Base-by-base conservation (phyloP, 2,888 invertebrate species). In the Atrina japonica region DNA sequence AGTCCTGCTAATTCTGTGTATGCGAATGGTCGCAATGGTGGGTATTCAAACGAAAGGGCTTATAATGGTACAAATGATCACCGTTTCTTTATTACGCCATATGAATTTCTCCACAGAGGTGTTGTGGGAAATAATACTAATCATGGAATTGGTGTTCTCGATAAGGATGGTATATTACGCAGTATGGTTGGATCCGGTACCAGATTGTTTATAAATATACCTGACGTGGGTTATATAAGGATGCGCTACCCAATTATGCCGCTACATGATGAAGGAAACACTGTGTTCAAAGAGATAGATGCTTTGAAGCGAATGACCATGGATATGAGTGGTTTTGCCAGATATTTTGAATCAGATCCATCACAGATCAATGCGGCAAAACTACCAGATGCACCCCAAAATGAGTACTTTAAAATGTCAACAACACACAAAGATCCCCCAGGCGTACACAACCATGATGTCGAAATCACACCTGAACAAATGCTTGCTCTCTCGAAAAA, bases 191-290 rank as follows among this genome's bases (percentile, higher is more conserved):
- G 83, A 0, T 78, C 83, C 0, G 84, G 85, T 7, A 63, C 53
- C 14, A 73, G 78, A 18, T 75, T 80, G 21, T 64, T 76, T 14
- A 78, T 81, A 0, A 68, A 81, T 14, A 85, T 87, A 41, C 76
- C 78, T 1, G 81, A 78, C 1, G 77, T 86, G 7, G 86, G 87
- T 1, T 70, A 71, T 6, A 35, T 86, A 7, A 75, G 87, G 11
- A 73, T 76, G 5, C 76, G 86, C 55, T 87, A 81, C 58, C 86
- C 86, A 1, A 77, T 87, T n/a, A 67, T 82, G 66, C 83, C 86
- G 0, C 60, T 83, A 0, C 83, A 84, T 59, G 75, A 66, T 11
- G 87, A 86, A 49, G 85, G 86, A 21, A 77, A 74, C 49, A 69
- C 69, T n/a, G 66, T 76, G 14, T 83, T 80, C 77, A 85, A 86